phyloP scores from a whole-genome alignment of 64 coral and sea anemone genomes.

The Montipora capricornis region DNA sequence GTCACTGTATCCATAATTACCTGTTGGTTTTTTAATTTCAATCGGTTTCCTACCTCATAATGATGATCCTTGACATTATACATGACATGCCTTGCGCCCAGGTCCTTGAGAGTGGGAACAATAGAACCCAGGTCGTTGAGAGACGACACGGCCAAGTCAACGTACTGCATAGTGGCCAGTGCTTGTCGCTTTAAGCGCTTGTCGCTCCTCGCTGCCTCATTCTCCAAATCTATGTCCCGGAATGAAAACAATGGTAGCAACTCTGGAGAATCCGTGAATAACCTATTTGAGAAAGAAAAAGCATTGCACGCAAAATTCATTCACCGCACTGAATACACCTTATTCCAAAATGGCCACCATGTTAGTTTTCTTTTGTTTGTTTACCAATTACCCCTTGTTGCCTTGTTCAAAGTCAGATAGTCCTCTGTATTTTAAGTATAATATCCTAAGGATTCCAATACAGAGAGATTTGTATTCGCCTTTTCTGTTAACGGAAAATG shows the following conservation, averaged over 20 bases:
- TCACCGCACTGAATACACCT: no score
- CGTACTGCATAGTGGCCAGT: constrained; percentile 32
- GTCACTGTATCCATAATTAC: no score
- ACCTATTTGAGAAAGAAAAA: background rate
- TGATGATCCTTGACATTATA: constrained; percentile 57
- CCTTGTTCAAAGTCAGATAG: no score
- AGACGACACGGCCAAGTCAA: constrained; percentile 38
- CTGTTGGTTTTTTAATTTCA: background rate
- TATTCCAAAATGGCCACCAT: no score
- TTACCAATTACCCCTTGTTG: no score
- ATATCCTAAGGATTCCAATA: no score
- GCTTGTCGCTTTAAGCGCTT: constrained; percentile 31
- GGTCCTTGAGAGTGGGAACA: constrained; percentile 40
- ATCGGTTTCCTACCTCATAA: constrained; percentile 40
- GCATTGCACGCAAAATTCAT: no score
- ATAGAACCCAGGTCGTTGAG: constrained; percentile 46
- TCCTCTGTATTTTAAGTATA: no score
- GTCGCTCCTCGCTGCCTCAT: constrained; percentile 34
- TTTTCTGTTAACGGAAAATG: no score
- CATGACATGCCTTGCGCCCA: constrained; percentile 44
- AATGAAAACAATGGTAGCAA: constrained; percentile 54
- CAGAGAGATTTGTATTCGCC: no score
- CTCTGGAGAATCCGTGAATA: constrained; percentile 43
- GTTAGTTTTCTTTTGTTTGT: no score
- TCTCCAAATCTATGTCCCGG: constrained; percentile 18